Evolutionary conservation across 2,797 vertebrate genomes (phyloP), one percentile per base, ranked within the genome.

Genomic region (Neosalanx taihuensis): DNA sequence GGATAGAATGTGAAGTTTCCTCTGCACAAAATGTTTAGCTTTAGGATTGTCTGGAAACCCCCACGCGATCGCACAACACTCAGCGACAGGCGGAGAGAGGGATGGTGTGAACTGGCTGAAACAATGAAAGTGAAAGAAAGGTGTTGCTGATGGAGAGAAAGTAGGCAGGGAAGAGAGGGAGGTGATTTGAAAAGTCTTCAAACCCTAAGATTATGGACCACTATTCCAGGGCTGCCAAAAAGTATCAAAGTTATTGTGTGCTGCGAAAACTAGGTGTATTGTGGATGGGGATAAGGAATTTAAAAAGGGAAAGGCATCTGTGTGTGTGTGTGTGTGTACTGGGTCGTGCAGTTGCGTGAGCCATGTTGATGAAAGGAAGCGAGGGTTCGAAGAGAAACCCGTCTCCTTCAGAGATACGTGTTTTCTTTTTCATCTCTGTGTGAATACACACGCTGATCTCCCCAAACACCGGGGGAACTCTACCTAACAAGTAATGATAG

Each of bases 41-140:
- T n/a, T 56, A 17, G 51, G 51, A 56, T n/a, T 5, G 18, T 56
- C 51, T 56, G 15, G 15, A 17, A n/a, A 17, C 51, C 51, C 51
- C 51, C 18, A n/a, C 51, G 5, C 51, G 1, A 56, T 56, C 1
- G 6, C 51, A n/a, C 18, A 71, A 15, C 61, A 26, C 59, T 41
- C 5, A 37, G 20, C 5, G 37, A 82, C 85, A 87, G 83, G 81
- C 84, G 85, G 84, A 87, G 86, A 88, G 80, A 84, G 84, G 85
- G 79, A 83, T 81, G 51, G 66, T 67, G 88, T 88, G 89, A 87
- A 85, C 76, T 69, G 83, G 86, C 88, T 90, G 85, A 88, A 88
- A 90, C 88, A 88, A 88, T 85, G 83, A 79, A 46, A 87, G 60
- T 0, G 60, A 87, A 81, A 78, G 79, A 73, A 80, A 69, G 81